These are phyloP conservation scores for Catocala fraxini DNA, from an alignment of 2,888 invertebrate species.

Conservation along the genomic window DNA sequence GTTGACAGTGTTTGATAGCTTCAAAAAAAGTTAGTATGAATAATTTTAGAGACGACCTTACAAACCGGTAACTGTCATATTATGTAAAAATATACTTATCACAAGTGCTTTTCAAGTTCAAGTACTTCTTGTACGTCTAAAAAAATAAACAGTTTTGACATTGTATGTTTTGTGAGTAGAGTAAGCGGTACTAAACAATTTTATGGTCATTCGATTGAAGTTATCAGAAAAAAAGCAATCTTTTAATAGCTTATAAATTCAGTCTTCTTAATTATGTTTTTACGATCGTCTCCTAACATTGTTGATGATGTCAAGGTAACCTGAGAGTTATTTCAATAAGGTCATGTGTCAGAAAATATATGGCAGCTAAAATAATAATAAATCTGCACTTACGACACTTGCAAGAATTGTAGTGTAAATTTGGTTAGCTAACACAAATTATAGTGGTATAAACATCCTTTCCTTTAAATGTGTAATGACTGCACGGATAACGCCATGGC, in stretches of 20 bases:
- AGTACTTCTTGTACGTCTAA: background rate
- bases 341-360: slow-evolving; percentile 6
- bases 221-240: too few relatives aligned
- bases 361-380: background rate
- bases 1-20: too few relatives aligned
- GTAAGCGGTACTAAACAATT: too few relatives aligned
- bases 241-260: slow-evolving; percentile 4
- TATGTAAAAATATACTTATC: slow-evolving; percentile 4
- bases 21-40: background rate
- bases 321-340: slow-evolving; percentile 4
- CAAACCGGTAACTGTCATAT: slow-evolving; percentile 1
- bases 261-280: slow-evolving; percentile 3
- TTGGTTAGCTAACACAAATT: background rate
- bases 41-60: background rate
- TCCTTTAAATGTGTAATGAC: too few relatives aligned
- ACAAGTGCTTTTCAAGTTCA: slow-evolving; percentile 8
- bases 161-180: too few relatives aligned
- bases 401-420: background rate
- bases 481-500: too few relatives aligned
- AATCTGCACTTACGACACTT: background rate
- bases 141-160: too few relatives aligned
- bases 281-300: slow-evolving; percentile 4
- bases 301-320: background rate
- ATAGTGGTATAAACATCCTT: too few relatives aligned
- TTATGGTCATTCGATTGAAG: too few relatives aligned